These are phyloP conservation scores for Stratiomys singularior DNA, from an alignment of 2,888 invertebrate species.

Conservation along the genomic window DNA sequence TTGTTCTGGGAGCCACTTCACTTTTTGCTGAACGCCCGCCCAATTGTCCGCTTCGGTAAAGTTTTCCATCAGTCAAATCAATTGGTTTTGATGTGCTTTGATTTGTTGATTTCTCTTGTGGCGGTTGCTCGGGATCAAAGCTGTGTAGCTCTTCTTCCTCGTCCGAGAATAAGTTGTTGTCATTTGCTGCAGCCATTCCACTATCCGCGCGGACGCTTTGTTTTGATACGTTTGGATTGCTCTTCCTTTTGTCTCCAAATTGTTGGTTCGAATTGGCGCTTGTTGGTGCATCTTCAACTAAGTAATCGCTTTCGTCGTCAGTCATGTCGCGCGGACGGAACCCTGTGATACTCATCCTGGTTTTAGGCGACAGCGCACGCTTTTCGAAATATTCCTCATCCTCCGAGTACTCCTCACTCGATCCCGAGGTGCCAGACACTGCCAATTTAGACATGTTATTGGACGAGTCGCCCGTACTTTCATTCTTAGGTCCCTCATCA, in stretches of 20 bases:
- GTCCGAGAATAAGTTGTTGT: background rate
- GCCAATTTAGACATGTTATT: background rate
- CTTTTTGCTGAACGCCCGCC: background rate
- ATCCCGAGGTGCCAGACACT: background rate
- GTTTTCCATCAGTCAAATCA: background rate
- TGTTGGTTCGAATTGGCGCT: no score
- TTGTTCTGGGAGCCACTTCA: background rate
- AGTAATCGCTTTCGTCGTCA: conserved; percentile 54
- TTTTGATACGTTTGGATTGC: no score
- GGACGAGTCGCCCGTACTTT: background rate
- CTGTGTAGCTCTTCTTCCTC: conserved; percentile 40
- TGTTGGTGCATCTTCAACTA: background rate
- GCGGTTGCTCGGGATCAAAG: conserved; percentile 13
- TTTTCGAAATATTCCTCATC: conserved; percentile 54
- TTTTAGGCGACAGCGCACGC: conserved; percentile 60
- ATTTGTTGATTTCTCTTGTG: background rate
- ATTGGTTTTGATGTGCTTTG: background rate
- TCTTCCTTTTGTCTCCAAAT: background rate
- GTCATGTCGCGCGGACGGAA: conserved; percentile 59
- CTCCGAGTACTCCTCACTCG: background rate
- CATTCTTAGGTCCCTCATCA: background rate
- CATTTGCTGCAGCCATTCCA: background rate
- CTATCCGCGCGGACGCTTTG: background rate
- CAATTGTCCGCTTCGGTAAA: background rate
- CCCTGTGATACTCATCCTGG: conserved; percentile 63